Evolutionary conservation across 2,113 vertebrate genomes (phyloP), one percentile per base, ranked within the genome.

Genomic region (Dascyllus trimaculatus): DNA sequence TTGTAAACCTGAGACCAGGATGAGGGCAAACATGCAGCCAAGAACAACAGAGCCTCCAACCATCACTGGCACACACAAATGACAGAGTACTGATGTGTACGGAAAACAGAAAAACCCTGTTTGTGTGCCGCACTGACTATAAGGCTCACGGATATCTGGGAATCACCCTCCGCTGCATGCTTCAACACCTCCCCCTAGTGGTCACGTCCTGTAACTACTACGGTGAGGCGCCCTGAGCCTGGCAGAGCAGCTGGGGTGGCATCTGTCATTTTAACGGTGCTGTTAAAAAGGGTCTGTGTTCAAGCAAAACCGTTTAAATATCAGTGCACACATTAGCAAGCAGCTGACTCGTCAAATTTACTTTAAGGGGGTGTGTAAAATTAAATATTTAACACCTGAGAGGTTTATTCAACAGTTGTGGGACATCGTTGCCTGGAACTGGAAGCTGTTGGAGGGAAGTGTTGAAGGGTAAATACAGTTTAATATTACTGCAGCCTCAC

Each of bases 231-330:
- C 32, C 32, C 32, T 43, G 22, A 59, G 62, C 49, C 11, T 6
- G 22, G 25, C n/a, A n/a, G 51, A 85, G 65, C 78, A 84, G 74
- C 74, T 85, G 78, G 57, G 62, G 53, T 3, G 57, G 61, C 65
- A 78, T 81, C 74, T 87, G 78, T 69, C 67, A 43, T 61, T 52
- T 67, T 56, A 84, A 81, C 71, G 61, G 52, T 51, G 57, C 62
- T 79, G 63, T 62, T 71, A 71, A 75, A 60, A 61, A 61, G 59
- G 49, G 35, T 74, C 61, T 73, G 64, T 77, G 58, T 61, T 81
- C 40, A 84, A 53, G 59, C 17, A 67, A 61, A 70, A 61, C 4
- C 43, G 21, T 72, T 82, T 35, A 59, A 75, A 68, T 68, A 82
- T 64, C 53, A 75, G 32, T 4, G 2, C 59, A 68, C 22, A 76